Evolutionary conservation across 37 sponge, comb jelly and placozoan species (phyloP).

Genomic region (Axinella damicornis): DNA sequence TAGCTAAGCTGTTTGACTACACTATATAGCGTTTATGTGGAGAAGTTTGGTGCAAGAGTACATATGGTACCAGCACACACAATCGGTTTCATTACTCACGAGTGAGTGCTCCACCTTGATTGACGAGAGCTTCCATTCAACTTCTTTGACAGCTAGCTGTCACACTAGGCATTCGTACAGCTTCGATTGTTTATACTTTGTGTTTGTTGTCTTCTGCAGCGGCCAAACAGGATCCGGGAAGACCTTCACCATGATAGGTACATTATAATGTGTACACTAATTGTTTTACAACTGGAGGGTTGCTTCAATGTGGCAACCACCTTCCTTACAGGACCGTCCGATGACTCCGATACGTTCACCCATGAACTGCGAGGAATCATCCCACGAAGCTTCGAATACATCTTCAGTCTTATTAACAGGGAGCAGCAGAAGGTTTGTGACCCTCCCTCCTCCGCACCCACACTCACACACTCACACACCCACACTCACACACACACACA

Average conservation of each 20-base stretch:
- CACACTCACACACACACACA: not conserved
- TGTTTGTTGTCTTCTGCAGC: constrained; percentile 44
- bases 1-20: no score
- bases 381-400: constrained; percentile 86
- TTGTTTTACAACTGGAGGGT: no score
- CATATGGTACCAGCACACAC: no score
- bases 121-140: no score
- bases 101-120: no score
- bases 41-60: no score
- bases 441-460: not conserved
- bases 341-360: constrained; percentile 63
- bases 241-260: constrained; percentile 92
- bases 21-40: no score
- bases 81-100: no score
- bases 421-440: constrained; percentile 87
- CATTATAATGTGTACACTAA: not conserved
- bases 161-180: no score
- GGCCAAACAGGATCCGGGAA: constrained; percentile 94
- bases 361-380: constrained; percentile 84
- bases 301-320: not conserved
- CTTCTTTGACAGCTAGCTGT: no score
- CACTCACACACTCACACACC: not conserved
- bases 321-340: constrained; percentile 69
- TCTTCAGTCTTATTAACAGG: constrained; percentile 82
- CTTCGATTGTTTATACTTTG: no score